A percentile compares a stretch with the other conserved stretches of the same genome.
Evolutionary conservation across 2,797 vertebrate species (phyloP).

Genomic region (Takifugu rubripes): DNA sequence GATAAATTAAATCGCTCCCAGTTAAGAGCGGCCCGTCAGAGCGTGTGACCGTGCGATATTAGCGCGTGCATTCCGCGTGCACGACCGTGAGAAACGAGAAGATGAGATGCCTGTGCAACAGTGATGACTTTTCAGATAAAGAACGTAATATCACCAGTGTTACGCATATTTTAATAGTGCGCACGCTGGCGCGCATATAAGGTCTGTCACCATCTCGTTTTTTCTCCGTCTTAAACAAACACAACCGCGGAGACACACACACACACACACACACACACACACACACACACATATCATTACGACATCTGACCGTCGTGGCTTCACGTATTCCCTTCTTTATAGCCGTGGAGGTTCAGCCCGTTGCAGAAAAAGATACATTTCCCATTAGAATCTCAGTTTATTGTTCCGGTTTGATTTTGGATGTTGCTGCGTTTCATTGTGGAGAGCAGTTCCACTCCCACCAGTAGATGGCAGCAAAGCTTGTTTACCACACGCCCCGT

Average conservation of each 20-base stretch:
- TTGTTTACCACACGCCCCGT: slow-evolving; percentile 8
- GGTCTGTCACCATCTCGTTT: too few species aligned
- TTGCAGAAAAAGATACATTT: not conserved
- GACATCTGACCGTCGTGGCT: slow-evolving; percentile 21
- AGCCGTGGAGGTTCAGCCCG: too few species aligned
- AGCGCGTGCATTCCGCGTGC: slow-evolving; percentile 3
- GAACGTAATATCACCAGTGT: slow-evolving; percentile 24
- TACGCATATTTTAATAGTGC: slow-evolving; percentile 15
- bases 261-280: slow-evolving; percentile 6
- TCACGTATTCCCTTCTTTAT: slow-evolving; percentile 33
- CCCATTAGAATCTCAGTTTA: slow-evolving; percentile 8
- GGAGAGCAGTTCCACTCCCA: slow-evolving; percentile 21
- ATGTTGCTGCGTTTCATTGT: slow-evolving; percentile 14
- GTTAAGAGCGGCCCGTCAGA: slow-evolving; percentile 22
- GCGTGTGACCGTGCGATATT: slow-evolving; percentile 6
- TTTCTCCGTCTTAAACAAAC: too few species aligned
- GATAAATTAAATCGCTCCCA: slow-evolving; percentile 42
- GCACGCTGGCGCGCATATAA: too few species aligned
- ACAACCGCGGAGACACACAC: not conserved
- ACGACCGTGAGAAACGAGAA: not conserved
- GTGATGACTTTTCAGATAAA: slow-evolving; percentile 17
- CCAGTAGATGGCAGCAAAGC: slow-evolving; percentile 3
- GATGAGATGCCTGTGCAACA: not conserved
- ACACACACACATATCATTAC: slow-evolving; percentile 24
- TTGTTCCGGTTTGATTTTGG: slow-evolving; percentile 1